Evolutionary conservation across 2,888 invertebrate species (phyloP).

Genomic region (Noctua comes): DNA sequence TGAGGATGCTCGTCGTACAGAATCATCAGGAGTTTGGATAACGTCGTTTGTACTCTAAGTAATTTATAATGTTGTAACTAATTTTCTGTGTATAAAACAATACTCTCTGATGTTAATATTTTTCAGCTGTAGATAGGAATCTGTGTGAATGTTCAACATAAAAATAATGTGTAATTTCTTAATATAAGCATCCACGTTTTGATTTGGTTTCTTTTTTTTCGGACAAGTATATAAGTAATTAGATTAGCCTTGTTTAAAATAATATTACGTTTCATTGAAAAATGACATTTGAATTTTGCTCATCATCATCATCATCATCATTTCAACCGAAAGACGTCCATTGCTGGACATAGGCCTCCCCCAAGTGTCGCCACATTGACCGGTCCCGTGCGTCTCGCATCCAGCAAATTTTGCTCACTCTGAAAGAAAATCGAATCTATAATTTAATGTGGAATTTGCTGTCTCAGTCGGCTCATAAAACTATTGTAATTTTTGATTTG

Average conservation of each 20-base stretch:
- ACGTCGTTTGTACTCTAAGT: slow-evolving; percentile 61
- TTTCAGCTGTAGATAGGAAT: slow-evolving; percentile 64
- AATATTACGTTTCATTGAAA: not conserved
- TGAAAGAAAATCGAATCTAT: not conserved
- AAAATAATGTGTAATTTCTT: not conserved
- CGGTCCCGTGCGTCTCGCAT: too few relatives aligned
- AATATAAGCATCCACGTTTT: not conserved
- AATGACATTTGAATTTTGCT: not conserved
- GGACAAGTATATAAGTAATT: not conserved
- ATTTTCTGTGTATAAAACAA: slow-evolving; percentile 61
- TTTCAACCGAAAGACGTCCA: too few relatives aligned
- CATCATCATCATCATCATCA: too few relatives aligned
- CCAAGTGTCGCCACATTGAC: too few relatives aligned
- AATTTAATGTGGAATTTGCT: not conserved
- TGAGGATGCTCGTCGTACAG: slow-evolving; percentile 72
- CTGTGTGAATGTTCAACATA: not conserved
- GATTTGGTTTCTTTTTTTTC: too few relatives aligned
- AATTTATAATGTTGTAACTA: slow-evolving; percentile 54
- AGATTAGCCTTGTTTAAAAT: too few relatives aligned
- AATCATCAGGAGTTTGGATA: slow-evolving; percentile 82
- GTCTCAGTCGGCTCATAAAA: not conserved
- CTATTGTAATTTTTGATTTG: not conserved
- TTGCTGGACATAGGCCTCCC: too few relatives aligned
- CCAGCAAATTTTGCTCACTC: not conserved
- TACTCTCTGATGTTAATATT: slow-evolving; percentile 63